Base-by-base conservation (phyloP, 1,140 invertebrate species). In the Pachypeltis micranthus region DNA sequence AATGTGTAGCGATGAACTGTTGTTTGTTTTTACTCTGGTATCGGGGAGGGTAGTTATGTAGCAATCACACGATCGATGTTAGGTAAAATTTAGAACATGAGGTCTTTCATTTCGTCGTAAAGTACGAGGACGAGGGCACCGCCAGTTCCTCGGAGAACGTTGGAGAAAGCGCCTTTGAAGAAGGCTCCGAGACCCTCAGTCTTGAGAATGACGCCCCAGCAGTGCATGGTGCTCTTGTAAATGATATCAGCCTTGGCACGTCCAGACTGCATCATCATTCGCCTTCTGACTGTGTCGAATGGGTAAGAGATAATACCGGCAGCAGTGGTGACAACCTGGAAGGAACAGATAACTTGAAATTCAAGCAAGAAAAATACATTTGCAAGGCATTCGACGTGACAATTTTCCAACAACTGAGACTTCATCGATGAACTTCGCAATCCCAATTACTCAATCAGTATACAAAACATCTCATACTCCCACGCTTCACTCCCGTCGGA, bases 191-290 rank as follows among this genome's bases (percentile, higher is more conserved):
- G 65, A 70, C 87, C 87, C 74, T 90, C 87, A 24, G 76, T 67
- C 67, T 79, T 81, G 66, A 74, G 75, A 69, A 90, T 87, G 51
- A 83, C 86, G 14, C 66, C 73, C 85, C 88, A 90, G 74, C 84
- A 87, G 71, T 87, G 81, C 16, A 83, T 69, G 4, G 86, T 89
- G 74, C 73, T 85, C 72, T 84, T 87, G 82, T 90, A 90, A 66
- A 85, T 72, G 63, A 85, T 79, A 19, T 89, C 85, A 31, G 70
- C 69, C 69, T 83, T 81, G 34, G 81, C 78, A 66, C 83, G 79
- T 26, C 86, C 86, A 70, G 85, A 87, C 78, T 88, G 85, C 87
- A 90, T 90, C 87, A 93, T 93, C 88, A 93, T 91, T 74, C 90
- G 84, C 74, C 90, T 83, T 77, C 90, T 81, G 44, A 93, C 90